phyloP scores from a whole-genome alignment of 2,797 vertebrate genomes.

The Platalea minor region DNA sequence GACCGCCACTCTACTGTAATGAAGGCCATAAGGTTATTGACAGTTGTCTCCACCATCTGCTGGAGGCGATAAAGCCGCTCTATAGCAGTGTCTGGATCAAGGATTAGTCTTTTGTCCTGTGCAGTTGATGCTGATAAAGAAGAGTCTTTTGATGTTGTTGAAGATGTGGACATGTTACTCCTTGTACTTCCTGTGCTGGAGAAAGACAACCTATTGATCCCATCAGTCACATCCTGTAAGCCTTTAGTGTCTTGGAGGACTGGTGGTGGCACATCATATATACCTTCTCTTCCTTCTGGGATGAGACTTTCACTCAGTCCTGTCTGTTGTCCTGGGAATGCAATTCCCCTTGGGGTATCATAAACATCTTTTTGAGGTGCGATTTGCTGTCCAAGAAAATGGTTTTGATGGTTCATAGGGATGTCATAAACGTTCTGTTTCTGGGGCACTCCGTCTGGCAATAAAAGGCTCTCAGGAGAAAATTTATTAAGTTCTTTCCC shows the following conservation, averaged over 20 bases:
- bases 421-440: conserved; percentile 83
- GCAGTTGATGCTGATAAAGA: conserved; percentile 78
- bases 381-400: conserved; percentile 65
- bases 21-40: conserved; percentile 78
- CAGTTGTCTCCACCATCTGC: conserved; percentile 81
- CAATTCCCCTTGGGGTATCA: conserved; percentile 86
- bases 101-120: conserved; percentile 78
- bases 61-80: conserved; percentile 84
- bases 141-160: conserved; percentile 86
- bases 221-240: conserved; percentile 83
- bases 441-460: conserved; percentile 40
- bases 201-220: conserved; percentile 92
- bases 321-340: conserved; percentile 71
- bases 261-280: conserved; percentile 87
- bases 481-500: conserved; percentile 74
- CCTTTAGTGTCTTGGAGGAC: conserved; percentile 74
- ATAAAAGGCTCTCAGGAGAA: conserved; percentile 74
- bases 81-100: conserved; percentile 87
- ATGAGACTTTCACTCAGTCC: conserved; percentile 62
- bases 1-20: conserved; percentile 87
- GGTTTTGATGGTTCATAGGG: conserved; percentile 71
- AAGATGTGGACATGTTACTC: conserved; percentile 97
- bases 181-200: conserved; percentile 93
- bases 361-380: conserved; percentile 83
- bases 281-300: conserved; percentile 74